Evolutionary conservation across 1,140 invertebrate species (phyloP).

Genomic region (Drosophila parvula): DNA sequence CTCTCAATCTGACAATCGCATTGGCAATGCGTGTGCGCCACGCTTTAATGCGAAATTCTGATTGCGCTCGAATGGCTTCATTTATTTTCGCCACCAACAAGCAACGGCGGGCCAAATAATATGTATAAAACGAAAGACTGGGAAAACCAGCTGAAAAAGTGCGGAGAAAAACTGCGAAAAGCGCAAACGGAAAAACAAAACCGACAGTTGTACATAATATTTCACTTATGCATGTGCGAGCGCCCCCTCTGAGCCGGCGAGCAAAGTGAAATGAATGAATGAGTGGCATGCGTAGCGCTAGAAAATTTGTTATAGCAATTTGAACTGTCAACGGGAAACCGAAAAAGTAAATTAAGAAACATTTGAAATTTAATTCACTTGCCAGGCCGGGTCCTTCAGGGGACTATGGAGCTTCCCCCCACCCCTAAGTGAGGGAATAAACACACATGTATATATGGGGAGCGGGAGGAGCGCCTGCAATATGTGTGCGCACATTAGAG

Average conservation of each 20-base stretch:
- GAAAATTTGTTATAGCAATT: constrained; percentile 83
- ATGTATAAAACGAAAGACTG: constrained; percentile 6
- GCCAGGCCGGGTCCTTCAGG: constrained; percentile 32
- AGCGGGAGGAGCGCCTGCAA: neutral
- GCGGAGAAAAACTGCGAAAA: constrained; percentile 36
- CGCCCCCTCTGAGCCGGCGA: constrained; percentile 44
- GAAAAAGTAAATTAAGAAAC: constrained; percentile 83
- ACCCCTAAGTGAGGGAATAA: constrained; percentile 1
- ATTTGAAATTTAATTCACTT: constrained; percentile 83
- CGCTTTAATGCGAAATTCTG: constrained; percentile 78
- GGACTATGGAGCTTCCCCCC: constrained; percentile 2
- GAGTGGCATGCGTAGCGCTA: constrained; percentile 79
- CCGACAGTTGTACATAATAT: constrained; percentile 82
- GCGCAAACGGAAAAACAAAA: constrained; percentile 64
- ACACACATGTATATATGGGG: neutral
- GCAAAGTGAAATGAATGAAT: constrained; percentile 74
- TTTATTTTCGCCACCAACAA: constrained; percentile 66
- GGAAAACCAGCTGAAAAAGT: constrained; percentile 42
- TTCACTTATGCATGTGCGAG: constrained; percentile 78
- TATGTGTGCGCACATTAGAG: constrained; percentile 24
- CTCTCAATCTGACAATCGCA: constrained; percentile 58
- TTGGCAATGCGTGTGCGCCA: constrained; percentile 65
- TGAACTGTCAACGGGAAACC: constrained; percentile 81
- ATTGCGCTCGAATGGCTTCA: constrained; percentile 81
- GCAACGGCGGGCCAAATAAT: constrained; percentile 7